Evolutionary conservation across 1,140 invertebrate genomes (phyloP).

Genomic region (Caligus rogercresseyi): DNA sequence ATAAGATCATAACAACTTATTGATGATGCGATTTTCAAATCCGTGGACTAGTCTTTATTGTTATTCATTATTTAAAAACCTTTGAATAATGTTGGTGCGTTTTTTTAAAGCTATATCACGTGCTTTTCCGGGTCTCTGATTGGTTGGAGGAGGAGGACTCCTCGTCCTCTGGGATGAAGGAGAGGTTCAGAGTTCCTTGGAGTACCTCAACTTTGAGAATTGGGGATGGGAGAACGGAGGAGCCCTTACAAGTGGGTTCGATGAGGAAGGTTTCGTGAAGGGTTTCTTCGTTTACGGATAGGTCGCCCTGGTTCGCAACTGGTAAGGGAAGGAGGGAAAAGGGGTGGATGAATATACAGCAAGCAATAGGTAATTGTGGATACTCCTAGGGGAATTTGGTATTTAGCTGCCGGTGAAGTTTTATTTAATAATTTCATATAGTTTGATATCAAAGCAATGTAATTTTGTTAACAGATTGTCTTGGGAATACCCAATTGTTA

Average conservation of each 20-base stretch:
- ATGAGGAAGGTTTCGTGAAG: not conserved
- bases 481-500: too few species aligned
- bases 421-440: too few species aligned
- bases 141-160: not conserved
- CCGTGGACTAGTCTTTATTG: too few species aligned
- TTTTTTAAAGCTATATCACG: not conserved
- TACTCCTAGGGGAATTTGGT: too few species aligned
- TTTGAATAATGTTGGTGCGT: not conserved
- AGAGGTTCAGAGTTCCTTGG: not conserved
- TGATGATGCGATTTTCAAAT: not conserved
- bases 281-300: not conserved
- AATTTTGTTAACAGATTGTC: too few species aligned
- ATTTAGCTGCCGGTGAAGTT: too few species aligned
- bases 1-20: not conserved
- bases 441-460: too few species aligned
- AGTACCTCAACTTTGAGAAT: not conserved
- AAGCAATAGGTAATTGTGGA: too few species aligned
- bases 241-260: not conserved
- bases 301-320: not conserved
- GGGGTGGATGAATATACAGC: too few species aligned
- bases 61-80: not conserved
- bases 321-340: not conserved
- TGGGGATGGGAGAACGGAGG: not conserved
- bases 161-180: not conserved
- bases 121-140: not conserved